Conservation (phyloP, 2,797 vertebrate genomes). For the Eleutherodactylus coqui region DNA sequence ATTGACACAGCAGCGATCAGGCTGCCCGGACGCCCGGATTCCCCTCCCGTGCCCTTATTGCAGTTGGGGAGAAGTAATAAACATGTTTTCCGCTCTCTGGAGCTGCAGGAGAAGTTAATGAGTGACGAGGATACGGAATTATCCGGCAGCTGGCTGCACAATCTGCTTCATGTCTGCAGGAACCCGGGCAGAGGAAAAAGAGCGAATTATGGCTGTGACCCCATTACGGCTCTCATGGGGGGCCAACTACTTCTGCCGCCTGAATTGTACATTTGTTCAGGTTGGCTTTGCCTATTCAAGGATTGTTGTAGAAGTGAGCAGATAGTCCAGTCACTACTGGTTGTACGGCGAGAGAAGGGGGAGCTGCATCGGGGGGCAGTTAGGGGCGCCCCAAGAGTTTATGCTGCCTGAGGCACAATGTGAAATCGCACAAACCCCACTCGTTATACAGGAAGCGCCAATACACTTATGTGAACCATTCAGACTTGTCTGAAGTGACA, state of each 20-base stretch:
- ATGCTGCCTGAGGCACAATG: too few relatives aligned
- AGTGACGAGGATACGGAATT: conserved; percentile 8
- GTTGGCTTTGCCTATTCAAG: background rate
- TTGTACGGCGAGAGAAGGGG: too few relatives aligned
- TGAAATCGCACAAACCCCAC: too few relatives aligned
- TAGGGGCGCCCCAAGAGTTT: too few relatives aligned
- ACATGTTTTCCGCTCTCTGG: conserved; percentile 23
- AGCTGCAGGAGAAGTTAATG: conserved; percentile 9
- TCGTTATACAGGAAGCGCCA: too few relatives aligned
- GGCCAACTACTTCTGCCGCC: too few relatives aligned
- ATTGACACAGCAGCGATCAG: background rate
- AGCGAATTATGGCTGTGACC: background rate
- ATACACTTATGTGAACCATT: too few relatives aligned
- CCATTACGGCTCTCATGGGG: background rate
- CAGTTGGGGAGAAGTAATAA: conserved; percentile 5
- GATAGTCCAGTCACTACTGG: too few relatives aligned
- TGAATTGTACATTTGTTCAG: too few relatives aligned
- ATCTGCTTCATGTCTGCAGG: background rate
- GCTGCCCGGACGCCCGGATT: background rate
- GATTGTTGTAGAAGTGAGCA: too few relatives aligned
- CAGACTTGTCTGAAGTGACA: too few relatives aligned
- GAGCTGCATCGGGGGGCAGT: too few relatives aligned
- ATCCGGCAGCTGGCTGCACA: background rate
- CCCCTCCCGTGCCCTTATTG: background rate
- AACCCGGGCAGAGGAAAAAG: background rate